Evolutionary conservation across 2,888 invertebrate species (phyloP), one percentile per base, ranked within the genome.

Genomic region (Stenichneumon culpator): DNA sequence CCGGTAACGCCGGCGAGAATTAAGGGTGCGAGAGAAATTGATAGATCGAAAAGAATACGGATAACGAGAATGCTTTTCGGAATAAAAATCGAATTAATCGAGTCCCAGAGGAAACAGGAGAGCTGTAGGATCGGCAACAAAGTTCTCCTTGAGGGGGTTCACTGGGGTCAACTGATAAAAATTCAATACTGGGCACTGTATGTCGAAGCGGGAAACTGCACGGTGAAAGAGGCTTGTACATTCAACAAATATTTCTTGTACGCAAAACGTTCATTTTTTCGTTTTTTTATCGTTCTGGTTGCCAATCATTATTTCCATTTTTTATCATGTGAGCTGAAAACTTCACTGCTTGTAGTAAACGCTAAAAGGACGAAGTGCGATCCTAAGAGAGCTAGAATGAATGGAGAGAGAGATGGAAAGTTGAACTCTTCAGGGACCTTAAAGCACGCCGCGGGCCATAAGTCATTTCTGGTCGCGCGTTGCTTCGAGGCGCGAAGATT

Each of bases 371-470:
- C 69, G 7, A 47, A 68, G 36, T 47, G 63, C 44, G 54, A 47
- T 73, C 9, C 60, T 50, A 60, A 63, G 60, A 78, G 68, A 68
- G 67, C 32, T 36, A n/a, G 72, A 65, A 69, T 78, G 44, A 75
- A 78, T 75, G 70, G 65, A 73, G 28, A 60, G 14, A 75, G 28
- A 75, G 77, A 65, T 60, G 44, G 65, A 73, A 68, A 83, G 83
- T 75, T n/a, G 63, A 70, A 84, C 60, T 77, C 44, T 67, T 74
- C 36, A 70, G 36, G 68, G 80, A 87, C 81, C 84, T 63, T 86
- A 89, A 90, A 90, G 90, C 88, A 73, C 72, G 88, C 90, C 89
- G 90, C 89, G 52, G 52, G 82, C 79, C 87, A 90, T 90, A 90
- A 89, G 89, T 90, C 90, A 90, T 90, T 87, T 88, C 79, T 74